Conservation (phyloP, 2,113 vertebrate species). For the Condylura cristata region DNA sequence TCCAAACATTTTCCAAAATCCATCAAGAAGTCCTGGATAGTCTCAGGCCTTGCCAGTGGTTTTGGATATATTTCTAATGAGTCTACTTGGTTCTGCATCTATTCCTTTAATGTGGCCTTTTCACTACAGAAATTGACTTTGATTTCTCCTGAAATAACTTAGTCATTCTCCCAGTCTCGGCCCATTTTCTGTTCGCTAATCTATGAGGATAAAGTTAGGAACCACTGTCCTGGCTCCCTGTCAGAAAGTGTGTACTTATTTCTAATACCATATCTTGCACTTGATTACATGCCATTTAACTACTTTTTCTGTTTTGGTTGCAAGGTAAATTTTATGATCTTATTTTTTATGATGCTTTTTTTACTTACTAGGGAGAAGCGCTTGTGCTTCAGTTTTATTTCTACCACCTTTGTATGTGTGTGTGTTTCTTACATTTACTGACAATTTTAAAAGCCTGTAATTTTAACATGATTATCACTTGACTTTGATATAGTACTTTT, state of each 20-base stretch:
- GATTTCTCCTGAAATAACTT: not conserved
- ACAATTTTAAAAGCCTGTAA: not conserved
- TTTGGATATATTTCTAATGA: not conserved
- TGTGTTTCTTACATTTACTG: too few species aligned
- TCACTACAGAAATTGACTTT: not conserved
- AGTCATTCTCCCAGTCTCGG: not conserved
- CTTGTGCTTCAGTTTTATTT: not conserved
- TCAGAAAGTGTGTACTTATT: not conserved
- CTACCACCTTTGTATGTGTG: too few species aligned
- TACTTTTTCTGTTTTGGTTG: not conserved
- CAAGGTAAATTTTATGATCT: not conserved
- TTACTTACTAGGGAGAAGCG: not conserved
- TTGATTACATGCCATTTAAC: not conserved
- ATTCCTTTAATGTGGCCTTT: not conserved
- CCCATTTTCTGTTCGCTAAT: not conserved
- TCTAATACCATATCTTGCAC: not conserved
- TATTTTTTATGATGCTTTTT: not conserved
- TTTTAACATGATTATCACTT: not conserved
- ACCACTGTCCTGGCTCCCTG: fast-evolving
- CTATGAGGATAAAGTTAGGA: not conserved
- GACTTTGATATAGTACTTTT: not conserved
- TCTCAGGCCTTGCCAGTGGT: not conserved
- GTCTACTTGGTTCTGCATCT: not conserved
- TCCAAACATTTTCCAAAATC: slow-evolving; percentile 9
- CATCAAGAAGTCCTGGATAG: slow-evolving; percentile 27